These are phyloP conservation scores for Trachelus tabidus DNA, from an alignment of 2,888 invertebrate species.

Conservation along the genomic window DNA sequence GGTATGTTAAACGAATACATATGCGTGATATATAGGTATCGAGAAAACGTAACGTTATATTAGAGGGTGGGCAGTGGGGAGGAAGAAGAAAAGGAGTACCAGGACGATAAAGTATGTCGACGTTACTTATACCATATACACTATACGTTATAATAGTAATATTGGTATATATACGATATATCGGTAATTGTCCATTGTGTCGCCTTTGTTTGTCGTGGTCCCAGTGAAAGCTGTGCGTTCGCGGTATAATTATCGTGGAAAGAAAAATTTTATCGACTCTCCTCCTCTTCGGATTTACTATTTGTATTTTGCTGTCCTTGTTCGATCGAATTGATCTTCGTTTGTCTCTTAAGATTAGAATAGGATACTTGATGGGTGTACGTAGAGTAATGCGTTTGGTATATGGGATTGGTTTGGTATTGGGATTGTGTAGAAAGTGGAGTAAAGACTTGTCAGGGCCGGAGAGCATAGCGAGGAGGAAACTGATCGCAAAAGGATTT, in stretches of 20 bases:
- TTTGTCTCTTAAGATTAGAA: background rate
- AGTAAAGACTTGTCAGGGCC: background rate
- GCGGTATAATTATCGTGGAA: background rate
- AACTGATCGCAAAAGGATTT: background rate
- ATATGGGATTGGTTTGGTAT: background rate
- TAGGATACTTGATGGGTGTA: background rate
- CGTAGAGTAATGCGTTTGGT: background rate
- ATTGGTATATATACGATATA: background rate
- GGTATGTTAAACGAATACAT: background rate
- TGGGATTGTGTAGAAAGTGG: background rate
- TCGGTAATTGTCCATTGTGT: slow-evolving; percentile 28
- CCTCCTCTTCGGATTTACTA: background rate
- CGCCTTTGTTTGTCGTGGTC: slow-evolving; percentile 44
- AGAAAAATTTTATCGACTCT: background rate
- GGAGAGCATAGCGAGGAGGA: background rate
- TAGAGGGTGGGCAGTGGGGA: background rate
- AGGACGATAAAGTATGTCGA: background rate
- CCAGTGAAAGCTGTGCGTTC: slow-evolving; percentile 31
- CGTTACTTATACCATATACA: background rate
- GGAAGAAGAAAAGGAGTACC: background rate
- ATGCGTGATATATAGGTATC: background rate
- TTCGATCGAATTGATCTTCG: background rate
- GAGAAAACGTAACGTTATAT: background rate
- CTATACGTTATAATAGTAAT: background rate
- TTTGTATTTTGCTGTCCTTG: background rate